Evolutionary conservation across 2,113 vertebrate genomes (phyloP), one percentile per base, ranked within the genome.

Genomic region (Phaetusa simplex): DNA sequence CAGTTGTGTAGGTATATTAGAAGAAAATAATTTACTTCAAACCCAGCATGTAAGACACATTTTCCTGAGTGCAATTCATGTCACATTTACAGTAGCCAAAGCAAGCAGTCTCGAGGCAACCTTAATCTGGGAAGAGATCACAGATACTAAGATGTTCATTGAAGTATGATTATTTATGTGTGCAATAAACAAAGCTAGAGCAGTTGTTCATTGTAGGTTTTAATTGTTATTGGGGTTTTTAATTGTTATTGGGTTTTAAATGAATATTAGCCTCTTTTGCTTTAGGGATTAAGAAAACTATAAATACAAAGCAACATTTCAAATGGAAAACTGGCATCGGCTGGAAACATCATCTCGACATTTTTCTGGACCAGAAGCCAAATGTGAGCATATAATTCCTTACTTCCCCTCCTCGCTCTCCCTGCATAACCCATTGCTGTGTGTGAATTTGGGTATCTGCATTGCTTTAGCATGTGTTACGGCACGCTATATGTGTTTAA

Each of bases 1-100:
- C 98, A 98, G 98, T 98, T 98, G 97, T 98, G 97, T 98, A 98
- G 97, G 98, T 98, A 98, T 98, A 98, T 98, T 98, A 98, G 98
- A 98, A 98, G 97, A 98, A 98, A 98, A 98, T 98, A 98, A 98
- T 98, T 98, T 98, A 98, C 97, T 98, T 98, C 97, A 98, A 98
- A 98, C 97, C 93, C 98, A 96, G 97, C 97, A 96, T 96, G 96
- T 97, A 98, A 98, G 97, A 98, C 97, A 98, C 96, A 95, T 97
- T 98, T 98, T 98, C 93, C 97, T 98, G 96, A 93, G 95, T 78
- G 96, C 97, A 98, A 98, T 98, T 98, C 98, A 98, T 92, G 95
- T 98, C 98, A 97, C 97, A 98, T 98, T 98, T 98, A 98, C 97
- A 98, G 98, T 98, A 98, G 97, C 97, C 97, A 98, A 98, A 98